A percentile compares a stretch with the other conserved stretches of the same genome.
phyloP scores from a whole-genome alignment of 1,140 invertebrate species.

The Drosophila mayri region DNA sequence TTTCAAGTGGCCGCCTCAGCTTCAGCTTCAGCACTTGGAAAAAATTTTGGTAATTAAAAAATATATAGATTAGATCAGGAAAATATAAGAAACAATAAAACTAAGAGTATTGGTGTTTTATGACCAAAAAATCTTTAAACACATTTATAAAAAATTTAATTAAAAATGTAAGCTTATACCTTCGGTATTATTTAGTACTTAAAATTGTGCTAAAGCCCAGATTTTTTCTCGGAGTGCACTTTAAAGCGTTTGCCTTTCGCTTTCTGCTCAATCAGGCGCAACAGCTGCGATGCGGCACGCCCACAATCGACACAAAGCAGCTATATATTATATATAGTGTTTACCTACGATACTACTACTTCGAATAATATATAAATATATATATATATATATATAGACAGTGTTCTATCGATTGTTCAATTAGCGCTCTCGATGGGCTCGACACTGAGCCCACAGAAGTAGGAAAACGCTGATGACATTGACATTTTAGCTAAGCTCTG shows the following conservation, averaged over 20 bases:
- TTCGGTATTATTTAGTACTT: no score
- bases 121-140: no score
- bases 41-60: neutral
- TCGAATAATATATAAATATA: constrained; percentile 20
- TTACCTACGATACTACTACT: constrained; percentile 28
- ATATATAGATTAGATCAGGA: neutral
- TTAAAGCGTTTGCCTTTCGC: constrained; percentile 64
- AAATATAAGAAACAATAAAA: no score
- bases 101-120: no score
- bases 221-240: constrained; percentile 18
- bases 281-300: constrained; percentile 71
- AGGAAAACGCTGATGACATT: constrained; percentile 60
- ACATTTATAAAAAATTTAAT: neutral
- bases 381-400: constrained; percentile 28
- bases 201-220: neutral
- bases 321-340: constrained; percentile 48
- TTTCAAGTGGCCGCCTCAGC: constrained; percentile 63
- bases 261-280: constrained; percentile 78
- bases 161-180: neutral
- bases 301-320: constrained; percentile 40
- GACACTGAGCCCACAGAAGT: constrained; percentile 45
- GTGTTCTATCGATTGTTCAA: constrained; percentile 76
- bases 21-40: neutral
- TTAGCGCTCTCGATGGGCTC: constrained; percentile 68
- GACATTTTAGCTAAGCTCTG: constrained; percentile 73